These are phyloP conservation scores for Salarias fasciatus DNA, from an alignment of 2,797 vertebrate genomes.

Conservation along the genomic window DNA sequence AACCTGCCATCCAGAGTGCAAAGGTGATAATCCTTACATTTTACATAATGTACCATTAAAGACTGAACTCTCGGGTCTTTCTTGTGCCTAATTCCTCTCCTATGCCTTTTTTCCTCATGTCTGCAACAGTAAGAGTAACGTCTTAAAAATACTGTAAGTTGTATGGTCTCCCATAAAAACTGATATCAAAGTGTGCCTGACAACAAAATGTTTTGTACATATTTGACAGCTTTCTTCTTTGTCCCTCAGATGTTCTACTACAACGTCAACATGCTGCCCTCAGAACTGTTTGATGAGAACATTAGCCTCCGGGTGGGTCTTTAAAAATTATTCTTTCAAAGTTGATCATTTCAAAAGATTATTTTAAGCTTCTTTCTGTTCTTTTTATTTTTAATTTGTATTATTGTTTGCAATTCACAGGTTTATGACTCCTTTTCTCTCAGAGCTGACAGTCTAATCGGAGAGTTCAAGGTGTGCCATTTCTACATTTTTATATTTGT, in stretches of 20 bases:
- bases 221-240: conserved; percentile 23
- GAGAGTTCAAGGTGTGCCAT: conserved; percentile 80
- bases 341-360: too few relatives aligned
- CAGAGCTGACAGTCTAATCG: conserved; percentile 80
- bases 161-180: conserved; percentile 17
- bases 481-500: conserved; percentile 6
- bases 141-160: conserved; percentile 38
- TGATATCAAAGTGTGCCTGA: conserved; percentile 1
- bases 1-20: too few relatives aligned
- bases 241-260: conserved; percentile 92
- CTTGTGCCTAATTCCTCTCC: conserved; percentile 14
- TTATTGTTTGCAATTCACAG: conserved; percentile 41
- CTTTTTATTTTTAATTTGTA: background rate
- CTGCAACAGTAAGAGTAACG: conserved; percentile 9
- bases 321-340: background rate
- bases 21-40: too few relatives aligned
- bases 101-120: conserved; percentile 30
- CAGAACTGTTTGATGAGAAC: conserved; percentile 91
- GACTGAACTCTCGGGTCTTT: conserved; percentile 7
- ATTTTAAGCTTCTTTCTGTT: background rate
- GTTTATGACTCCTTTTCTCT: conserved; percentile 82
- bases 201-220: background rate
- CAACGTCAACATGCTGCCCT: conserved; percentile 93
- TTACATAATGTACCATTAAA: conserved; percentile 1
- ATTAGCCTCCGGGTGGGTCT: conserved; percentile 88